Conservation (phyloP, 2,888 invertebrate genomes). For the Gandaritis pyraliata region DNA sequence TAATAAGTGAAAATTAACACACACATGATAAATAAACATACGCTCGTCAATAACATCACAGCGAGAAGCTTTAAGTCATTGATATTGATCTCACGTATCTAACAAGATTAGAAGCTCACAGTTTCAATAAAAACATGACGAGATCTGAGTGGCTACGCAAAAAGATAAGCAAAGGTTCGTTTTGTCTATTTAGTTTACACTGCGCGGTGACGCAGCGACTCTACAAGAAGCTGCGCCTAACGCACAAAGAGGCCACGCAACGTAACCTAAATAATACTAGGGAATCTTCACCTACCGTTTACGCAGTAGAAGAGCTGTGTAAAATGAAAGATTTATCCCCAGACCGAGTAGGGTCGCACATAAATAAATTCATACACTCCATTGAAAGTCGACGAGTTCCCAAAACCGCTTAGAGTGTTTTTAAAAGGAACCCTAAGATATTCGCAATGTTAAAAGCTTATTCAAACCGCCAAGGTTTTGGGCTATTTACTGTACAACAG, state of each 20-base stretch:
- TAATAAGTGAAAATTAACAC: too few species aligned
- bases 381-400: conserved; percentile 67
- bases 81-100: conserved; percentile 40
- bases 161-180: too few species aligned
- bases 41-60: neutral
- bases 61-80: neutral
- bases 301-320: conserved; percentile 46
- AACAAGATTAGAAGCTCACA: conserved; percentile 57
- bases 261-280: too few species aligned
- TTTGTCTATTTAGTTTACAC: too few species aligned
- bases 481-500: conserved; percentile 38
- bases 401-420: conserved; percentile 65
- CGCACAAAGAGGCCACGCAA: too few species aligned
- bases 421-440: conserved; percentile 59
- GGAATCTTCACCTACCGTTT: too few species aligned
- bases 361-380: conserved; percentile 73
- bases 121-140: conserved; percentile 72
- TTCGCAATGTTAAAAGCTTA: conserved; percentile 41
- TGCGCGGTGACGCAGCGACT: too few species aligned
- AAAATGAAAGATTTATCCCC: conserved; percentile 74
- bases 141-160: conserved; percentile 37
- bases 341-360: conserved; percentile 45
- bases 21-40: neutral
- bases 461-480: conserved; percentile 38
- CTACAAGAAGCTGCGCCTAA: too few species aligned